phyloP scores from a whole-genome alignment of 2,113 vertebrate genomes.

The Hippocampus zosterae region DNA sequence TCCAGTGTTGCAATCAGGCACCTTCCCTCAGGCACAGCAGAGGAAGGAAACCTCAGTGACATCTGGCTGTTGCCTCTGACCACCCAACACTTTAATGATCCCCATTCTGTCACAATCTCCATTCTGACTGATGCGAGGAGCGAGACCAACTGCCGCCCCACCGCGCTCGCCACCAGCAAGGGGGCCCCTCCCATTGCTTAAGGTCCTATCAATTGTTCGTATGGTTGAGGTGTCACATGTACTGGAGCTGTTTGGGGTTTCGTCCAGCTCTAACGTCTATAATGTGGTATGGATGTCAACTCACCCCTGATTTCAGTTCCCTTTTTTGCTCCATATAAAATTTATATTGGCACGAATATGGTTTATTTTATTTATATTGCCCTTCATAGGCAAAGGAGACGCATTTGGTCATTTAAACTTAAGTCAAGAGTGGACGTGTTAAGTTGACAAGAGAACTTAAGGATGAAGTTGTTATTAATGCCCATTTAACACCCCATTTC shows the following conservation, averaged over 20 bases:
- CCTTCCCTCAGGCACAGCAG: conserved; percentile 66
- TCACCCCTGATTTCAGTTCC: not conserved
- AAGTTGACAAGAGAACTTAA: not conserved
- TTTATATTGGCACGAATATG: not conserved
- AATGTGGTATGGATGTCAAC: not conserved
- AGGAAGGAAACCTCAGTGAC: conserved; percentile 83
- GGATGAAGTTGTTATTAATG: not conserved
- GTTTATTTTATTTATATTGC: too few species aligned
- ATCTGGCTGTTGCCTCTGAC: conserved; percentile 77
- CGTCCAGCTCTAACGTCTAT: not conserved
- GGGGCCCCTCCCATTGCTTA: conserved; percentile 21
- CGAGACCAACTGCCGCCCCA: conserved; percentile 64
- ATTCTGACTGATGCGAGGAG: conserved; percentile 52
- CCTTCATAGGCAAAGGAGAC: not conserved
- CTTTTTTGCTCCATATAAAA: not conserved
- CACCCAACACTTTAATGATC: conserved; percentile 74
- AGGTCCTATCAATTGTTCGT: conserved; percentile 12
- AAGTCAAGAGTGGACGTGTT: not conserved
- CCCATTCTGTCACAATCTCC: conserved; percentile 80
- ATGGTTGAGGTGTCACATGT: not conserved
- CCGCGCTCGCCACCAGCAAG: conserved; percentile 32
- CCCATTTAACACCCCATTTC: not conserved
- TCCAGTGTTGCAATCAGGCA: conserved; percentile 68
- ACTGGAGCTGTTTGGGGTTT: conserved; percentile 4
- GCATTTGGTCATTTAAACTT: not conserved